Evolutionary conservation across 2,888 invertebrate genomes (phyloP).

Genomic region (Chrysolina oricalcia): DNA sequence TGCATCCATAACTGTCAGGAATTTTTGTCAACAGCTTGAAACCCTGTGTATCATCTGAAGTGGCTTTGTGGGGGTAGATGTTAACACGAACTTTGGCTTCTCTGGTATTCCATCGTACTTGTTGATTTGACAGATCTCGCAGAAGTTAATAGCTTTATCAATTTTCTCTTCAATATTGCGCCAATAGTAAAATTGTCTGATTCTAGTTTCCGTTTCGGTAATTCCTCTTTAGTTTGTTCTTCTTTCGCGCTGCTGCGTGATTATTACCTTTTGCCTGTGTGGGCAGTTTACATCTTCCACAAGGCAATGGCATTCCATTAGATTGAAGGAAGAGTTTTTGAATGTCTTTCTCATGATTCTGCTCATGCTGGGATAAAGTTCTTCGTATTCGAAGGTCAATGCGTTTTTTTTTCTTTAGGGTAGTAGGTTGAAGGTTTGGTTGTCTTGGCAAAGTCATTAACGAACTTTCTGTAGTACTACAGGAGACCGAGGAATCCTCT

Average conservation of each 20-base stretch:
- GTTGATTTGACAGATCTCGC: conserved; percentile 28
- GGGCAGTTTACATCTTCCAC: background rate
- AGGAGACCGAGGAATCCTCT: too few relatives aligned
- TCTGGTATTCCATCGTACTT: conserved; percentile 12
- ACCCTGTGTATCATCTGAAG: too few relatives aligned
- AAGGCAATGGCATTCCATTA: background rate
- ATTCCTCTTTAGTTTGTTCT: conserved; percentile 12
- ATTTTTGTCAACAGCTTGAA: too few relatives aligned
- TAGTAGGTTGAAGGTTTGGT: too few relatives aligned
- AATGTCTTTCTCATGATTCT: background rate
- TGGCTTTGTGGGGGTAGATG: too few relatives aligned
- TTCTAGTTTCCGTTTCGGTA: background rate
- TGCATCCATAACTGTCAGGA: too few relatives aligned
- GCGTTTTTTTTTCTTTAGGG: too few relatives aligned
- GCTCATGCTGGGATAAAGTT: background rate
- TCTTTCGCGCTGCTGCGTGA: conserved; percentile 8
- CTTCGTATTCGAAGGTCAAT: background rate
- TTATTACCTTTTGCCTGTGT: conserved; percentile 8
- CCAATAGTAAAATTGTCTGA: background rate
- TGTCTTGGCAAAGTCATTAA: too few relatives aligned
- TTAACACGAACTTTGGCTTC: conserved; percentile 13
- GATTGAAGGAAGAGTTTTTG: background rate
- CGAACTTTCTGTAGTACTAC: too few relatives aligned
- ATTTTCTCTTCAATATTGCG: background rate
- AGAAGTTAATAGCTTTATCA: conserved; percentile 4